Conservation (phyloP, 2,888 invertebrate species). For the Petrolisthes cinctipes region DNA sequence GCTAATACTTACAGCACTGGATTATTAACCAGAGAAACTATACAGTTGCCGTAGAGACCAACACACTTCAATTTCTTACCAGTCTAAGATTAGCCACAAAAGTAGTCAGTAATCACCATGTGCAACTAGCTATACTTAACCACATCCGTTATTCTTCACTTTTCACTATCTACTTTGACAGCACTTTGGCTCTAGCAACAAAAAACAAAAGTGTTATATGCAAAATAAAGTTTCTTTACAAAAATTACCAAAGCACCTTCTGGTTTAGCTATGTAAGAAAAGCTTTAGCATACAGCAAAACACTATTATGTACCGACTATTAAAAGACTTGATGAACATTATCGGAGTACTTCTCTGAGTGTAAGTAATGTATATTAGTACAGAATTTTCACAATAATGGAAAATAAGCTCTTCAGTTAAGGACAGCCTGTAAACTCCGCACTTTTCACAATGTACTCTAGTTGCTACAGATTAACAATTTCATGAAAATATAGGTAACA, state of each 20-base stretch:
- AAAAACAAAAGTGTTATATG: not conserved
- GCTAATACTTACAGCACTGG: too few relatives aligned
- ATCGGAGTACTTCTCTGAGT: not conserved
- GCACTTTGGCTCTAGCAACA: not conserved
- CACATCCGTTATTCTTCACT: not conserved
- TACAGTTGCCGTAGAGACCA: too few relatives aligned
- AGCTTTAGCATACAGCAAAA: not conserved
- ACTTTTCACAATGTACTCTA: constrained; percentile 21
- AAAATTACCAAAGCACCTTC: not conserved
- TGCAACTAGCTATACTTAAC: too few relatives aligned
- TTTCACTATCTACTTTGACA: not conserved
- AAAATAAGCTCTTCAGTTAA: not conserved
- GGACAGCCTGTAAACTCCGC: constrained; percentile 3
- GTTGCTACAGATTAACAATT: constrained; percentile 37
- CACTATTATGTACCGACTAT: not conserved
- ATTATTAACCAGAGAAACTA: too few relatives aligned
- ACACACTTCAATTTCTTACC: too few relatives aligned
- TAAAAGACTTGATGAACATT: not conserved
- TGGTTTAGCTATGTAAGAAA: not conserved
- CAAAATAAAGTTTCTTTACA: not conserved
- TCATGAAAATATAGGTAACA: constrained; percentile 41
- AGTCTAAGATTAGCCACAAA: too few relatives aligned
- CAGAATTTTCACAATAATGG: not conserved
- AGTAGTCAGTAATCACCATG: too few relatives aligned
- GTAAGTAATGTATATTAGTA: not conserved